Conservation (phyloP, 2,797 vertebrate species). For the Clarias pachynema region DNA sequence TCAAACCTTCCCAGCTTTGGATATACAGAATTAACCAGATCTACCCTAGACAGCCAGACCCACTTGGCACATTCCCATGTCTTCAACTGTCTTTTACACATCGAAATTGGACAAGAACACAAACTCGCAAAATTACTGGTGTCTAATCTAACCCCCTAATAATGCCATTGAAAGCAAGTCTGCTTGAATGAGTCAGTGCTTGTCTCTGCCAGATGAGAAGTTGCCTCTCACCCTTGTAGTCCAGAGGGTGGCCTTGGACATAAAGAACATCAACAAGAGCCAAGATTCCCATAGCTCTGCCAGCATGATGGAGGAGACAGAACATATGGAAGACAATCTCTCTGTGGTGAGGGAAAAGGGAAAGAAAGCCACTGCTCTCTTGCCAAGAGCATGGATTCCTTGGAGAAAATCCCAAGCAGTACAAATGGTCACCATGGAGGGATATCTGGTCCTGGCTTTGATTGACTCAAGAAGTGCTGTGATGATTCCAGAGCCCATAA, state of each 20-base stretch:
- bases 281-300: not conserved
- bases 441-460: not conserved
- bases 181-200: not conserved
- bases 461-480: not conserved
- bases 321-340: not conserved
- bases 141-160: not conserved
- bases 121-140: not conserved
- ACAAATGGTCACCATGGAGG: not conserved
- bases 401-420: conserved; percentile 19
- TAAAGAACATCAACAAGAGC: not conserved
- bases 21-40: not conserved
- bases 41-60: not conserved
- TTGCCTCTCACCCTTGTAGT: not conserved
- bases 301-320: not conserved
- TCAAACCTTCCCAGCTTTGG: not conserved
- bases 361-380: not conserved
- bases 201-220: not conserved
- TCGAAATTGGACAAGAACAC: not conserved
- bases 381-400: conserved; percentile 8
- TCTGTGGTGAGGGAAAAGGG: not conserved
- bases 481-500: not conserved
- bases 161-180: not conserved
- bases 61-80: not conserved
- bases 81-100: not conserved
- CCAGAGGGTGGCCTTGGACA: not conserved